Evolutionary conservation across 2,113 vertebrate genomes (phyloP), one percentile per base, ranked within the genome.

Genomic region (Aramus guarauna): DNA sequence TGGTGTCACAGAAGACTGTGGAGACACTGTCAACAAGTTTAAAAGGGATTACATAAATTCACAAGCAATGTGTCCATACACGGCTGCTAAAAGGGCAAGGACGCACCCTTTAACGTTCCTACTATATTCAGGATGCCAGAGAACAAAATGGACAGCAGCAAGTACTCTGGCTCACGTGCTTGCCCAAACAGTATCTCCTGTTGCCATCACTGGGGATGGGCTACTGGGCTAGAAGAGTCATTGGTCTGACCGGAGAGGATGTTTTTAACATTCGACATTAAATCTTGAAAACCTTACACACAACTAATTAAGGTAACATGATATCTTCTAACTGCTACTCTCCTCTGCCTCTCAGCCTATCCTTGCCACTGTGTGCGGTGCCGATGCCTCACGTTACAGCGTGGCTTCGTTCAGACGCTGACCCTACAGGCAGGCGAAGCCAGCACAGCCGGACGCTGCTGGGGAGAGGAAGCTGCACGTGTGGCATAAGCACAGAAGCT

Each of bases 151-250:
- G 52, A 9, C 26, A 79, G 50, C 72, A 67, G 26, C 15, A 29
- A n/a, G 9, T 11, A 23, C 39, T n/a, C 39, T 2, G 18, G 23
- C 55, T 78, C 69, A 39, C 1, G 0, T 1, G 5, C 52, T 37
- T 26, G 17, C 48, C 74, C 73, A 48, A 88, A 43, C 34, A 92
- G 32, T 76, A 76, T 36, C 90, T 76, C 63, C 63, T 43, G 36
- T 50, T 21, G 20, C 73, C 82, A 47, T 62, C 68, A 23, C 34
- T 27, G 50, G 30, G 53, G 47, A 13, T 52, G 48, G 34, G 13
- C 43, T 36, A 9, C 32, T 9, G 74, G 36, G 30, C 68, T 36
- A 36, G 26, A 48, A 30, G 10, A 30, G n/a, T 9, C 26, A 16
- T 9, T 22, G 24, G 15, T 12, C 58, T 4, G 12, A 37, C 19